Base-by-base conservation (phyloP, 2,797 vertebrate genomes). In the Coreius guichenoti region DNA sequence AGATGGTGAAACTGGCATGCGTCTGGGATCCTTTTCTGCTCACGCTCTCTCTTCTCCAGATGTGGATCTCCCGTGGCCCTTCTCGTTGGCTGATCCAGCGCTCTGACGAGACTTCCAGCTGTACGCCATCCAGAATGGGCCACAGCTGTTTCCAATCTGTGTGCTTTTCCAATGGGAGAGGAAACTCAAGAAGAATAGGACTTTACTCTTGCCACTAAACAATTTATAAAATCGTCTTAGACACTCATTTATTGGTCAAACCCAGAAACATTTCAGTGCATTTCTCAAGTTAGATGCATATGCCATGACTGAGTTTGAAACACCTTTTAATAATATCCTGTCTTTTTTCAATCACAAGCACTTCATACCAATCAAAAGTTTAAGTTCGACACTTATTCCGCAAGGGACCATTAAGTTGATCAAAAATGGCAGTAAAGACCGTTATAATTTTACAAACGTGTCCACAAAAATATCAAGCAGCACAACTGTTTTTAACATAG, bases 121-220 rank as follows among this genome's bases (percentile, higher is more conserved):
- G 89, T 80, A 84, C 14, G 14, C 31, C 65, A 36, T 86, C 86
- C 88, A 90, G 72, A 33, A 89, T 51, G 21, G 17, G 45, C 84
- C 86, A 79, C 89, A 91, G 87, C 88, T 91, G 89, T 79, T 78
- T 89, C 82, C 78, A 91, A 86, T 89, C 83, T 87, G 86, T 83
- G 81, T 72, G 45, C n/a, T 76, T 79, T 73, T 87, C 19, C 49
- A 76, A 83, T 26, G 17, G 61, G 56, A 69, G 77, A 36, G 69
- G 29, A 61, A 80, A 70, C 47, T 83, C 7, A 43, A 67, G 56
- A 65, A 73, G 49, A 75, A 58, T 80, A 16, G 33, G 23, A 26
- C 65, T 23, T 69, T 45, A 81, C 58, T 58, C 17, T 29, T 47
- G 43, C n/a, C 17, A 56, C 39, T 33, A 49, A 74, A 65, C 43